Percentiles rank a stretch among this genome's conserved stretches.
These are phyloP conservation scores for Circaetus cinerascens DNA, from an alignment of 2,113 vertebrate genomes.

Conservation along the genomic window DNA sequence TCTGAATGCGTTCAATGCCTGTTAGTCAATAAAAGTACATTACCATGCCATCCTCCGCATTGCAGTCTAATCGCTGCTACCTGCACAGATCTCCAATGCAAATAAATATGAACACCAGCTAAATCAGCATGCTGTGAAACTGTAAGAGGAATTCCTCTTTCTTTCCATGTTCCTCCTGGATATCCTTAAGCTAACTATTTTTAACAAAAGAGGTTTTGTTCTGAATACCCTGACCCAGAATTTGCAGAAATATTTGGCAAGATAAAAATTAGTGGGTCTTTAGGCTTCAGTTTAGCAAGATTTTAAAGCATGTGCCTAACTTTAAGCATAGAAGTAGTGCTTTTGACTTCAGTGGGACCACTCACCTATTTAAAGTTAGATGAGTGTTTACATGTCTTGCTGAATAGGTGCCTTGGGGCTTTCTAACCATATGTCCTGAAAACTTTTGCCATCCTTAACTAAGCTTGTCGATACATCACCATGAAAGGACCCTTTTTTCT, in stretches of 20 bases:
- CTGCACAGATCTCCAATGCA: conserved; percentile 15
- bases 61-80: conserved; percentile 17
- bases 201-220: background rate
- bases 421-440: background rate
- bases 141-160: background rate
- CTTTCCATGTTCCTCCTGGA: background rate
- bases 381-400: background rate
- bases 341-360: background rate
- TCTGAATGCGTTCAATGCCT: background rate
- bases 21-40: conserved; percentile 22
- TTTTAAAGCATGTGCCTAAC: background rate
- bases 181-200: background rate
- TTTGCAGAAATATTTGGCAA: background rate
- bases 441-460: background rate
- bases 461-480: background rate
- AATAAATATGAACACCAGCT: background rate
- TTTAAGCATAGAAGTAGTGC: background rate
- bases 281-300: background rate
- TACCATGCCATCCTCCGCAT: background rate
- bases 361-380: background rate
- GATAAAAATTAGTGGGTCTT: background rate
- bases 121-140: background rate
- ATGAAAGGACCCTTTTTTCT: background rate
- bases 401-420: background rate
- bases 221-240: background rate